Evolutionary conservation across 2,113 vertebrate species (phyloP), one percentile per base, ranked within the genome.

Genomic region (Tylochromis polylepis): DNA sequence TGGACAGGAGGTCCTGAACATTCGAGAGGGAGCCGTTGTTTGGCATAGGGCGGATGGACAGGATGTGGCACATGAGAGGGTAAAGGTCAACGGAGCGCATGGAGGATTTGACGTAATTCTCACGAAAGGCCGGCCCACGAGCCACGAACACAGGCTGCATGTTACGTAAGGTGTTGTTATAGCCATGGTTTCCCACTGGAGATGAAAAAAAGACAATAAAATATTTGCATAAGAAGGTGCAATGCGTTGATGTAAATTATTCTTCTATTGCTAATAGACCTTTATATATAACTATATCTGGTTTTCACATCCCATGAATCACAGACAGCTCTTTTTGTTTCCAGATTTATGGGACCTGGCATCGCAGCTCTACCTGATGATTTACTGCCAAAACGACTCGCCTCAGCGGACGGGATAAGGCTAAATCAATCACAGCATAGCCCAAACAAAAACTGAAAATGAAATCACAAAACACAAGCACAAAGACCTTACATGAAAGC

Each of bases 91-190:
- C 97, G 0, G 96, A 95, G 31, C 94, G 95, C 97, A 98, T 97
- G 84, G 89, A 94, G 83, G 93, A 86, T 89, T 97, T 98, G 81
- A 96, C 92, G 79, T 95, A 96, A 2, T 97, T 96, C 92, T 95
- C 96, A 85, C 94, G 97, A 93, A 99, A 98, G 89, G 97, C 97
- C 31, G 98, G 98, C 11, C 98, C 98, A 1, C 96, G 95, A 55
- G 98, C 98, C 87, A 98, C 83, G 75, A 99, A 98, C 79, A 98
- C 93, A 1, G 98, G 97, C 81, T 98, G 97, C 98, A 98, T 99
- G 96, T 97, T 98, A 82, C 95, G 96, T 10, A 97, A 24, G 6
- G 84, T 83, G 95, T 98, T 99, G 96, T 98, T 95, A 24, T 98
- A 99, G 85, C 98, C 98, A 1, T 99, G 98, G 96, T 98, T 97